phyloP scores from a whole-genome alignment of 2,888 invertebrate species.

The Phaonia tiefii region DNA sequence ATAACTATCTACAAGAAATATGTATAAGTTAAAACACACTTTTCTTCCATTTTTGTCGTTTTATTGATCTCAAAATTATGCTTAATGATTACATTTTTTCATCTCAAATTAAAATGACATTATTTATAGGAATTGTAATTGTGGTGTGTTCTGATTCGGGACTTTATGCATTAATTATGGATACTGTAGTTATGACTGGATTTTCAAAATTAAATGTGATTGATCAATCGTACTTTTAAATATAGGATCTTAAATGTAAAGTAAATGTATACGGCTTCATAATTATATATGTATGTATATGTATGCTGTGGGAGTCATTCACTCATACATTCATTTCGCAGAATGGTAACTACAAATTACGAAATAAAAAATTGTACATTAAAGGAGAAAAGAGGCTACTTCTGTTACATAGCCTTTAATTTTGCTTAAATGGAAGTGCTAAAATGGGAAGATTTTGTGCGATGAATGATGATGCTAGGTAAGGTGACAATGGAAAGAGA shows the following conservation, averaged over 20 bases:
- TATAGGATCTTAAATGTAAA: slow-evolving; percentile 42
- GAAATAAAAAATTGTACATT: background rate
- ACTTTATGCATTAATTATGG: slow-evolving; percentile 13
- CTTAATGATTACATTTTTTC: slow-evolving; percentile 58
- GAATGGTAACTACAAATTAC: slow-evolving; percentile 3
- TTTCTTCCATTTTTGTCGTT: slow-evolving; percentile 39
- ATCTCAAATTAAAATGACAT: slow-evolving; percentile 59
- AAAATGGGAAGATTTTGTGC: slow-evolving; percentile 53
- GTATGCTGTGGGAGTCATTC: slow-evolving; percentile 31
- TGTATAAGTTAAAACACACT: background rate
- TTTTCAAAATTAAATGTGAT: slow-evolving; percentile 34
- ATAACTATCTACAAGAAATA: no score
- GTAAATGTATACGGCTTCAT: slow-evolving; percentile 27
- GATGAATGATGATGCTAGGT: slow-evolving; percentile 10
- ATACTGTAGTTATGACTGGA: slow-evolving; percentile 37
- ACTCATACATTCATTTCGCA: background rate
- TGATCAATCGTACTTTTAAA: slow-evolving; percentile 31
- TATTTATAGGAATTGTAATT: slow-evolving; percentile 38
- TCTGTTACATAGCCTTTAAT: slow-evolving; percentile 18
- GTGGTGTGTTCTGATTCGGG: slow-evolving; percentile 35
- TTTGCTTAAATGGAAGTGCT: slow-evolving; percentile 56
- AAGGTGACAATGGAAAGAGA: slow-evolving; percentile 10
- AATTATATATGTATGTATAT: slow-evolving; percentile 9
- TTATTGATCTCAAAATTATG: slow-evolving; percentile 64
- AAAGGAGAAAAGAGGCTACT: background rate